Percentiles rank a stretch among this genome's conserved stretches.
Evolutionary conservation across 2,113 vertebrate species (phyloP).

Genomic region (Empidonax traillii): DNA sequence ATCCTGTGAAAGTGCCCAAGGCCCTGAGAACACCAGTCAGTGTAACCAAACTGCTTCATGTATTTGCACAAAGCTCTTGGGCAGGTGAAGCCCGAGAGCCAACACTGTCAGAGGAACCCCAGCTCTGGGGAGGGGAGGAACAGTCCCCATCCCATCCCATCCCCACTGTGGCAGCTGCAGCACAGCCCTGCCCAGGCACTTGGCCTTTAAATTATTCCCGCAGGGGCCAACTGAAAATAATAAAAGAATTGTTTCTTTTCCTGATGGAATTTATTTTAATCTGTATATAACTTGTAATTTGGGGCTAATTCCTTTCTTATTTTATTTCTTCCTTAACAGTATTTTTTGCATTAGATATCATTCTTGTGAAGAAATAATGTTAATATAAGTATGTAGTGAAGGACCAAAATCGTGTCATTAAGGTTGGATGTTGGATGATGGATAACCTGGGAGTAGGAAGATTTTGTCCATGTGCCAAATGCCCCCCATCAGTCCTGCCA

Average conservation of each 20-base stretch:
- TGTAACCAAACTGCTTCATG: neutral
- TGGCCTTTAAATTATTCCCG: conserved; percentile 78
- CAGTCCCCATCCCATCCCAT: neutral
- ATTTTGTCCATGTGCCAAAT: conserved; percentile 85
- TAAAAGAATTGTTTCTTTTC: conserved; percentile 64
- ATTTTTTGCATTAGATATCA: conserved; percentile 79
- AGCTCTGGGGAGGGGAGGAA: neutral
- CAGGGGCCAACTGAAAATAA: conserved; percentile 74
- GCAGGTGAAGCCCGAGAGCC: neutral
- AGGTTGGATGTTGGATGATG: conserved; percentile 82
- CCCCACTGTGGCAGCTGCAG: neutral
- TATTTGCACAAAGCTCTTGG: conserved; percentile 4
- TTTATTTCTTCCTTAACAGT: conserved; percentile 89
- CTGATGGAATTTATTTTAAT: conserved; percentile 80
- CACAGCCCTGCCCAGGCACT: conserved; percentile 44
- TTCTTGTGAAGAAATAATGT: conserved; percentile 85
- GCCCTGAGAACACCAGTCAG: neutral
- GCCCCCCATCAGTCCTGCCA: conserved; percentile 47
- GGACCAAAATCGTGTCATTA: conserved; percentile 91
- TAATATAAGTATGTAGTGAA: conserved; percentile 93
- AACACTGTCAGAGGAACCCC: neutral
- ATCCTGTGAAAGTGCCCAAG: neutral
- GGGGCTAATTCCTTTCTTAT: conserved; percentile 72
- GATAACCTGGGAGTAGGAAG: conserved; percentile 80
- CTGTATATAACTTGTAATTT: conserved; percentile 82